Base-by-base conservation (phyloP, 2,113 vertebrate genomes). In the Nycticebus coucang region DNA sequence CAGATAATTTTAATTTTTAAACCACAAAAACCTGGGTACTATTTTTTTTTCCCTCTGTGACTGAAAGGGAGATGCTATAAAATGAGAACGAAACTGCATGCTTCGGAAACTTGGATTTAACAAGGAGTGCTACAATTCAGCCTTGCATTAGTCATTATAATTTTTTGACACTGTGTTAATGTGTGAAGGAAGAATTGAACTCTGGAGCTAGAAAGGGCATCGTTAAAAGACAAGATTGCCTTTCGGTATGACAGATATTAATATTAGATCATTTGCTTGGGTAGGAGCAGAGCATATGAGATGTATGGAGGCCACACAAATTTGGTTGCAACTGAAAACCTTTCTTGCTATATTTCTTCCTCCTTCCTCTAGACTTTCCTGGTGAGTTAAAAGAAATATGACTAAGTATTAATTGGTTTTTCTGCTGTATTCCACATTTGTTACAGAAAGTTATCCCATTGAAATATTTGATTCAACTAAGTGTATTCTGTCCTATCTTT, bases 151-250 rank as follows among this genome's bases (percentile, higher is more conserved):
- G 95, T 96, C 91, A 96, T 98, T 96, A 96, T 95, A 96, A 98
- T 96, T 98, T 97, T 97, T 97, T 97, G 97, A 98, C 95, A 96
- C 94, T 93, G 93, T 96, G 91, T 97, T 97, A 97, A 97, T 94
- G 87, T 96, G 96, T 97, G 97, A 97, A 97, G 94, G 91, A 95
- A 97, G 96, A 98, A 94, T 74, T 97, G 97, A 97, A 98, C 96
- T 98, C 91, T 81, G 57, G 64, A 96, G 86, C 91, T 94, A 95
- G 95, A 97, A 96, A 96, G 97, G 97, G 83, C 96, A 96, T 95
- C 30, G 2, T 89, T 97, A 97, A 97, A 97, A 97, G 96, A 95
- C 95, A 96, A 96, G 83, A 97, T 95, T 96, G 91, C 89, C n/a
- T 97, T 96, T 95, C 86, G 77, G 60, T 87, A 81, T 97, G 97